A percentile compares a stretch with the other conserved stretches of the same genome.
Conservation (phyloP, 2,888 invertebrate genomes). For the Rosalia funebris region DNA sequence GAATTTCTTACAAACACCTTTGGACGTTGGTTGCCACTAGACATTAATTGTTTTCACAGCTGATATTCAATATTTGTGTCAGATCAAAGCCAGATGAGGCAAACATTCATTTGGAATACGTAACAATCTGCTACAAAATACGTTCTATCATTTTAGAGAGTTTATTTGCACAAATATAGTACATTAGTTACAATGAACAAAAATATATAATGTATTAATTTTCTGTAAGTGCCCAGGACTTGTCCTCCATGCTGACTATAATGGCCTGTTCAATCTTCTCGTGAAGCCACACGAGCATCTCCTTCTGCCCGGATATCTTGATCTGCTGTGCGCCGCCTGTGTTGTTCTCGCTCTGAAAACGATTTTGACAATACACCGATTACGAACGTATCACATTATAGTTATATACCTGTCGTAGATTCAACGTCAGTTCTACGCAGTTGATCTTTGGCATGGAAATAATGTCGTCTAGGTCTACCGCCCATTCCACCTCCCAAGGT, state of each 20-base stretch:
- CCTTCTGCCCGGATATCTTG: conserved; percentile 70
- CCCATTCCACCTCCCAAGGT: conserved; percentile 82
- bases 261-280: conserved; percentile 80
- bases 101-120: no score
- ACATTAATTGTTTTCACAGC: no score
- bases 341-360: conserved; percentile 54
- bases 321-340: conserved; percentile 48
- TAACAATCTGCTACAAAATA: no score
- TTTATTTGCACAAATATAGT: conserved; percentile 34
- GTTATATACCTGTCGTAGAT: conserved; percentile 80
- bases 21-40: no score
- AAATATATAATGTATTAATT: conserved; percentile 32
- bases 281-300: conserved; percentile 76
- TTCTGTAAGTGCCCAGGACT: conserved; percentile 66
- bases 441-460: conserved; percentile 69
- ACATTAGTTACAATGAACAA: conserved; percentile 34
- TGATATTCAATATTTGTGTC: no score
- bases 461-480: conserved; percentile 76
- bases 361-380: neutral
- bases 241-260: conserved; percentile 78
- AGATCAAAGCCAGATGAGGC: no score
- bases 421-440: conserved; percentile 73
- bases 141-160: no score
- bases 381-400: neutral
- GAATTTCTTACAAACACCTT: no score